These are phyloP conservation scores for Lepidurus arcticus DNA, from an alignment of 1,140 invertebrate genomes.

Conservation along the genomic window DNA sequence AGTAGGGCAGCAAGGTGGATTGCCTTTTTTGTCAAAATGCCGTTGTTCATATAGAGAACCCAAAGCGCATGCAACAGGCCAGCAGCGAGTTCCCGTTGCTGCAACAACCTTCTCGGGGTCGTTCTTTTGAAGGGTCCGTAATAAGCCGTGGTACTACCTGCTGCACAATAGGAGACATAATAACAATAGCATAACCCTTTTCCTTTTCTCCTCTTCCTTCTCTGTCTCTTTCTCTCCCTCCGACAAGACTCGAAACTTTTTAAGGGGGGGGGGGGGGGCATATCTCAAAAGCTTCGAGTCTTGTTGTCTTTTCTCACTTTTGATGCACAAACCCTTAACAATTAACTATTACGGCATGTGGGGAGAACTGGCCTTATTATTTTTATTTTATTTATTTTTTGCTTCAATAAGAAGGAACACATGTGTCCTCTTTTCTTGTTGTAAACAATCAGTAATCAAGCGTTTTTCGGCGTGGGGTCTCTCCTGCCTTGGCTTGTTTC, in stretches of 20 bases:
- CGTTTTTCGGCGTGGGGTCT: background rate
- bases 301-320: background rate
- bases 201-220: conserved; percentile 8
- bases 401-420: background rate
- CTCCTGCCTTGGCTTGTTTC: background rate
- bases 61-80: conserved; percentile 4
- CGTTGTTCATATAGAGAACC: conserved; percentile 16
- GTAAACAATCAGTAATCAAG: conserved; percentile 19
- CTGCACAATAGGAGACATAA: conserved; percentile 13
- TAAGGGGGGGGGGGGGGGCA: background rate
- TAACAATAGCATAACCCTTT: conserved; percentile 11
- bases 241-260: no score
- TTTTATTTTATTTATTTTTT: background rate
- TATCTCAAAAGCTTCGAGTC: background rate
- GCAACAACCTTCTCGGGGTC: conserved; percentile 17
- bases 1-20: conserved; percentile 17
- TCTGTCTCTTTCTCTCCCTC: background rate
- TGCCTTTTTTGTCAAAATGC: conserved; percentile 14
- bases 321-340: background rate
- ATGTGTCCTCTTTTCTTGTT: background rate
- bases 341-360: background rate
- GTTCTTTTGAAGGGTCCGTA: background rate
- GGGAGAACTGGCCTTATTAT: background rate
- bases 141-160: conserved; percentile 1
- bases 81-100: conserved; percentile 5